Percentiles rank a stretch among this genome's conserved stretches.
phyloP scores from a whole-genome alignment of 2,797 vertebrate species.

The Chiroxiphia lanceolata region DNA sequence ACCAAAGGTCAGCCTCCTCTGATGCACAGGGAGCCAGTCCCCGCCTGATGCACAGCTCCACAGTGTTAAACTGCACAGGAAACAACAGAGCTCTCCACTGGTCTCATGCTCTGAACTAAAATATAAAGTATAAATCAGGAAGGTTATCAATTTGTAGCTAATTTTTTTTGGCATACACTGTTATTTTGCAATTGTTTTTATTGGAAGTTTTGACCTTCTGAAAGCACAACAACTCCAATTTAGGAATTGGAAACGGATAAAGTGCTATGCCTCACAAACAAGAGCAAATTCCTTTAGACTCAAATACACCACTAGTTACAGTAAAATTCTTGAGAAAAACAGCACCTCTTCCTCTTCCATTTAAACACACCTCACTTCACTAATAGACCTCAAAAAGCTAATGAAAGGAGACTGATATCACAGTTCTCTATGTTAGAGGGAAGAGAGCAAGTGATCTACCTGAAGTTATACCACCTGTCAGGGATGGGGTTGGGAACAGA shows the following conservation, averaged over 20 bases:
- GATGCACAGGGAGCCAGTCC: too few relatives aligned
- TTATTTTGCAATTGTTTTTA: not conserved
- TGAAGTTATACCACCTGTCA: not conserved
- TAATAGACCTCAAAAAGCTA: not conserved
- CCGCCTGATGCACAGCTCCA: not conserved
- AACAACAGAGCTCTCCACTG: not conserved
- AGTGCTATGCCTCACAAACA: not conserved
- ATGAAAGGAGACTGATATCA: not conserved
- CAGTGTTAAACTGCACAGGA: too few relatives aligned
- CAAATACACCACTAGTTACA: not conserved
- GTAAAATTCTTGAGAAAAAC: not conserved
- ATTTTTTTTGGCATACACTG: not conserved
- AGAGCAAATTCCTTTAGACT: not conserved
- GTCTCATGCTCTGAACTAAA: not conserved
- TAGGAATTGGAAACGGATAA: not conserved
- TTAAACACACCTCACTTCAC: not conserved
- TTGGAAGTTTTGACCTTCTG: not conserved
- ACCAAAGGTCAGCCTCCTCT: not conserved
- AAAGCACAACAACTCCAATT: not conserved
- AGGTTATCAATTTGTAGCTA: not conserved
- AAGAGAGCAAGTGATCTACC: not conserved
- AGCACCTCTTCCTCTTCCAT: not conserved
- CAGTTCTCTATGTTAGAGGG: not conserved
- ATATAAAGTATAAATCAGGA: not conserved
- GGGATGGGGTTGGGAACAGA: not conserved